phyloP scores from a whole-genome alignment of 2,113 vertebrate genomes.

The Cygnus atratus region DNA sequence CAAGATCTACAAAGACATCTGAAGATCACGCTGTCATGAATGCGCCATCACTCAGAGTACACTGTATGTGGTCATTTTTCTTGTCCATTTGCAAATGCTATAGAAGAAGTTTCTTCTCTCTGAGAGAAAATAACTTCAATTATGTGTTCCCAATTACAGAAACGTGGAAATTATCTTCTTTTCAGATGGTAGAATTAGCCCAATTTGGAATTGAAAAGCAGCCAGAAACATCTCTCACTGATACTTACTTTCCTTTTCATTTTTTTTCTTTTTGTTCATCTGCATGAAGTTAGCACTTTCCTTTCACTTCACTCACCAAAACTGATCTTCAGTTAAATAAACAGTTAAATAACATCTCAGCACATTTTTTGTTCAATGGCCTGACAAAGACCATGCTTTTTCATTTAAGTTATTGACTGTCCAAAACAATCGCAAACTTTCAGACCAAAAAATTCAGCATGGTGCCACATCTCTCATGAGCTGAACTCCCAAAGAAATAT shows the following conservation, averaged over 20 bases:
- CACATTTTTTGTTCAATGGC: not conserved
- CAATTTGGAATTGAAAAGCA: slow-evolving; percentile 73
- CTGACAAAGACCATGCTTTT: slow-evolving; percentile 6
- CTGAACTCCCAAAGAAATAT: not conserved
- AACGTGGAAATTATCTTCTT: slow-evolving; percentile 79
- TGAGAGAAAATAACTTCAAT: slow-evolving; percentile 79
- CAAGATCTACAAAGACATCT: slow-evolving; percentile 48
- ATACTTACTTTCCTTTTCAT: slow-evolving; percentile 52
- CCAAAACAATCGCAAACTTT: slow-evolving; percentile 13
- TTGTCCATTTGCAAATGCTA: slow-evolving; percentile 71
- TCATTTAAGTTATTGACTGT: slow-evolving; percentile 8
- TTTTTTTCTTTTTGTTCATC: slow-evolving; percentile 15
- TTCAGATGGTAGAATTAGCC: slow-evolving; percentile 80
- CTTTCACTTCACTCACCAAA: slow-evolving; percentile 14
- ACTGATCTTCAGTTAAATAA: slow-evolving; percentile 10
- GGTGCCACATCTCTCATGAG: not conserved
- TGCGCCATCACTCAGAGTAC: slow-evolving; percentile 12
- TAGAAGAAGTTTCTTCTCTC: slow-evolving; percentile 70
- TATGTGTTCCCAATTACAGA: slow-evolving; percentile 76
- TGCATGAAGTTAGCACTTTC: slow-evolving; percentile 56
- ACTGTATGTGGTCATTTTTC: slow-evolving; percentile 59
- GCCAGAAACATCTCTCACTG: slow-evolving; percentile 69
- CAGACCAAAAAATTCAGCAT: slow-evolving; percentile 11
- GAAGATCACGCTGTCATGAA: slow-evolving; percentile 55
- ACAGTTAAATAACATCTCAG: not conserved